Evolutionary conservation across 2,113 vertebrate species (phyloP).

Genomic region (Ranitomeya variabilis): DNA sequence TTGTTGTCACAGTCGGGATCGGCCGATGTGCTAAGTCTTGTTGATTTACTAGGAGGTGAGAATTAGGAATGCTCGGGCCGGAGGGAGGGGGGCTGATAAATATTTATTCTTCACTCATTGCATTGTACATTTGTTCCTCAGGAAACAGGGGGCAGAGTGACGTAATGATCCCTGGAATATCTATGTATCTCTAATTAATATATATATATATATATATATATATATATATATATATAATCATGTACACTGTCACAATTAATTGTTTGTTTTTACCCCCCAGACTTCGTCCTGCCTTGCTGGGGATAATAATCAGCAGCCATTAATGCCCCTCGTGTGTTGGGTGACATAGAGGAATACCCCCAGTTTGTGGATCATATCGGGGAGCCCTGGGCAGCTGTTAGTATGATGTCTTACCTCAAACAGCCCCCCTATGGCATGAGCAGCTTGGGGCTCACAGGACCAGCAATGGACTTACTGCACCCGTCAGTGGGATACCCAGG

Average conservation of each 20-base stretch:
- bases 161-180: too few relatives aligned
- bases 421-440: constrained; percentile 98
- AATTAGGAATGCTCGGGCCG: background rate
- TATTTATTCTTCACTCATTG: background rate
- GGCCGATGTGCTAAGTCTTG: background rate
- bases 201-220: too few relatives aligned
- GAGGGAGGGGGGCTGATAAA: background rate
- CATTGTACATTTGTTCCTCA: background rate
- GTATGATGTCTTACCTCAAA: constrained; percentile 99
- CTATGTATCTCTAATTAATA: too few relatives aligned
- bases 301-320: too few relatives aligned
- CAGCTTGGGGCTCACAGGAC: constrained; percentile 93
- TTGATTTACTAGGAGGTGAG: background rate
- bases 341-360: constrained; percentile 14
- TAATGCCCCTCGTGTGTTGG: background rate
- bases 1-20: background rate
- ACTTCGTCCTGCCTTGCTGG: background rate
- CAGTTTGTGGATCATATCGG: constrained; percentile 67
- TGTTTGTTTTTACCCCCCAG: background rate
- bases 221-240: too few relatives aligned
- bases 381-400: constrained; percentile 80
- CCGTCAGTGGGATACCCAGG: constrained; percentile 96
- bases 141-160: too few relatives aligned
- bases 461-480: constrained; percentile 94
- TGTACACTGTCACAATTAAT: too few relatives aligned